Conservation (phyloP, 2,113 vertebrate genomes). For the Pachycephala philippinensis region DNA sequence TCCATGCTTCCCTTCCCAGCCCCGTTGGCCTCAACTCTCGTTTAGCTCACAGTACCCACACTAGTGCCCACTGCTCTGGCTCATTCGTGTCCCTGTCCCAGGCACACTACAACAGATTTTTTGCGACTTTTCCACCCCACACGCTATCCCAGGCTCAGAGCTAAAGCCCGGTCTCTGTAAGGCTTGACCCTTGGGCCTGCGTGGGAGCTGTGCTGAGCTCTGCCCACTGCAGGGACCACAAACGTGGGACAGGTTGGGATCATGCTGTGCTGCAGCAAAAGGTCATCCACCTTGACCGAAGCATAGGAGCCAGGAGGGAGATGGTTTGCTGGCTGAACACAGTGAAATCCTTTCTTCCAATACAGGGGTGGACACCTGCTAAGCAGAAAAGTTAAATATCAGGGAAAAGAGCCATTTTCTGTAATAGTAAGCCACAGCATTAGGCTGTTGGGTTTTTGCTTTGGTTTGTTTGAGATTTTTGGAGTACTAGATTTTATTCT, state of each 20-base stretch:
- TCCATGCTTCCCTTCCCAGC: accelerated
- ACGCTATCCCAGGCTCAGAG: accelerated
- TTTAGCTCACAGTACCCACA: too few relatives aligned
- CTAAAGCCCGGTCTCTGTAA: accelerated
- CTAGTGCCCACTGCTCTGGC: accelerated
- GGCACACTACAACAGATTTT: accelerated
- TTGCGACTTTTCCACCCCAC: accelerated
- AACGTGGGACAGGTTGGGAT: accelerated
- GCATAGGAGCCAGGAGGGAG: too few relatives aligned
- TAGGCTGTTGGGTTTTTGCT: background rate
- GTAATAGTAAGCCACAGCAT: background rate
- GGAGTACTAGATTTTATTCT: background rate
- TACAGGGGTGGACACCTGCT: accelerated
- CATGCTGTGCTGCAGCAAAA: accelerated
- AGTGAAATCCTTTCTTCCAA: background rate
- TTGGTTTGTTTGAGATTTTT: background rate
- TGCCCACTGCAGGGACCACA: background rate
- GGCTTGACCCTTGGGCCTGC: accelerated
- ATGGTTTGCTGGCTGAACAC: background rate
- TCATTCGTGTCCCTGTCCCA: background rate
- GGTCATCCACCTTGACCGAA: too few relatives aligned
- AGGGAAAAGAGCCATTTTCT: background rate
- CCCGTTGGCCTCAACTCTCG: accelerated
- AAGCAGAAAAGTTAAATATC: background rate
- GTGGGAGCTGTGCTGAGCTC: background rate